phyloP scores from a whole-genome alignment of 2,113 vertebrate genomes.

The Bostrychus sinensis region DNA sequence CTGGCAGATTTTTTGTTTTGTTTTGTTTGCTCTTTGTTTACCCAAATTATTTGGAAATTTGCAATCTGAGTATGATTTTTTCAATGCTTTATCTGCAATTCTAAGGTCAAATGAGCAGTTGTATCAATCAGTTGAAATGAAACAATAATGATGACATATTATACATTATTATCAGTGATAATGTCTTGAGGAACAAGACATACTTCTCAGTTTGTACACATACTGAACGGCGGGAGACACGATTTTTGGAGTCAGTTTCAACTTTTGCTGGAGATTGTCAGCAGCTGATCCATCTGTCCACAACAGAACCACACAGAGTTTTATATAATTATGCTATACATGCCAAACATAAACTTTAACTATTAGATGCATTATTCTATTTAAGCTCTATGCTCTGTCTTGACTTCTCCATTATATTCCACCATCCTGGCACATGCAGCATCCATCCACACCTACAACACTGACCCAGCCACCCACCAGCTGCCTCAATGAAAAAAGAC shows the following conservation, averaged over 20 bases:
- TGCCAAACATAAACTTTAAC: neutral
- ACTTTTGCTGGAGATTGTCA: neutral
- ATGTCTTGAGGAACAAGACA: no score
- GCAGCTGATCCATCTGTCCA: conserved; percentile 2
- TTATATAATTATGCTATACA: neutral
- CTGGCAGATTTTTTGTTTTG: no score
- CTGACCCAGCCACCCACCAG: conserved; percentile 23
- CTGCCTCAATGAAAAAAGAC: conserved; percentile 9
- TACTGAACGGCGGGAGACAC: neutral
- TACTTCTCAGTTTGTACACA: neutral
- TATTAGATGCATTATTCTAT: neutral
- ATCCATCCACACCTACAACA: conserved; percentile 23
- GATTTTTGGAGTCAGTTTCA: neutral
- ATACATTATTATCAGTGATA: no score
- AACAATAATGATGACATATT: no score
- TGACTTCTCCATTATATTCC: neutral
- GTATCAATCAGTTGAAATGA: no score
- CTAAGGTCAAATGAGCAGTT: no score
- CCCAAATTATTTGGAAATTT: no score
- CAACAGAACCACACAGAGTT: neutral
- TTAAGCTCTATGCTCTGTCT: neutral
- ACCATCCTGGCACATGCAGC: neutral
- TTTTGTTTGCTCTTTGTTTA: no score
- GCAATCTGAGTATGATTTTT: no score
- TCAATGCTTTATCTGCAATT: no score